Conservation (phyloP, 1,140 invertebrate genomes). For the Zaprionus capensis region DNA sequence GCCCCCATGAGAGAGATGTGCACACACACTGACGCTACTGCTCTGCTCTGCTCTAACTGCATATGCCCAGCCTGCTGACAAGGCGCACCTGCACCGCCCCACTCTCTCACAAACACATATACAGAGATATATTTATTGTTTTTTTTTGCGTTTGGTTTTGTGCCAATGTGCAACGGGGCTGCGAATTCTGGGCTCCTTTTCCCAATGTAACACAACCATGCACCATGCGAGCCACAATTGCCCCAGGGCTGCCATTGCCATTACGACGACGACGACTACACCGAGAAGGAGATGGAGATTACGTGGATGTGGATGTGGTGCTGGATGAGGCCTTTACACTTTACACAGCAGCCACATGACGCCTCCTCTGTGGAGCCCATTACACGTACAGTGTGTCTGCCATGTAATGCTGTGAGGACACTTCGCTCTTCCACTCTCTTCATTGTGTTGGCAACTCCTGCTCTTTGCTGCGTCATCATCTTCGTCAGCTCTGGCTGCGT, state of each 20-base stretch:
- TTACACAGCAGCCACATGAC: slow-evolving; percentile 31
- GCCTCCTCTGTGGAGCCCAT: slow-evolving; percentile 15
- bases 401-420: not conserved
- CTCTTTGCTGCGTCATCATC: slow-evolving; percentile 32
- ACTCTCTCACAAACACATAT: slow-evolving; percentile 23
- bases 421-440: not conserved
- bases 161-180: slow-evolving; percentile 68
- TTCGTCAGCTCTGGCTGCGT: slow-evolving; percentile 58
- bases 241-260: slow-evolving; percentile 64
- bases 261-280: slow-evolving; percentile 56
- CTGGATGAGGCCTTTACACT: slow-evolving; percentile 23
- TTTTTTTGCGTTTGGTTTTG: slow-evolving; percentile 42
- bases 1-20: slow-evolving; percentile 34
- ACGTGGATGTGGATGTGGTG: slow-evolving; percentile 39
- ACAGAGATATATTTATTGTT: slow-evolving; percentile 21
- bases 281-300: slow-evolving; percentile 19
- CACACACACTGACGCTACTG: not conserved
- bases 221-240: slow-evolving; percentile 80
- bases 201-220: slow-evolving; percentile 84
- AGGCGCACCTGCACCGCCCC: slow-evolving; percentile 71
- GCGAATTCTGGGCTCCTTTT: slow-evolving; percentile 83
- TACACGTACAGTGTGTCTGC: slow-evolving; percentile 1
- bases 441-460: slow-evolving; percentile 17
- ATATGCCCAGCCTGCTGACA: slow-evolving; percentile 44
- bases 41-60: slow-evolving; percentile 44